Evolutionary conservation across 1,140 invertebrate species (phyloP), one percentile per base, ranked within the genome.

Genomic region (Charaxes varanes): DNA sequence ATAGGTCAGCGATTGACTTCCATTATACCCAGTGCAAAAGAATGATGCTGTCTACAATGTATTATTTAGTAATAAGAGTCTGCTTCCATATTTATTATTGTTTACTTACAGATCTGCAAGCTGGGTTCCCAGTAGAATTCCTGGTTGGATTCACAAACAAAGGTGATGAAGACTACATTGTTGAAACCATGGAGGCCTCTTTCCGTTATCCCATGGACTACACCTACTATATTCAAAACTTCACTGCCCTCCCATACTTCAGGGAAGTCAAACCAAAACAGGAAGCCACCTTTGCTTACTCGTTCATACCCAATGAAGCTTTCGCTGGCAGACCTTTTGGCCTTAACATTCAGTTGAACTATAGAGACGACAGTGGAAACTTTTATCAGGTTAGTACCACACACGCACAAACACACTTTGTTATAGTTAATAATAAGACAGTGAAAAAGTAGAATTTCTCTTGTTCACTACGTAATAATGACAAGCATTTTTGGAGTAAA

Each of bases 141-240:
- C 86, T 99, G 1, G 94, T 99, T 55, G 97, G 97, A 21, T 98
- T 99, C 74, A 91, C 90, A 7, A 99, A 99, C 84, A 97, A 95
- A 73, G 98, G 97, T 19, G 87, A 92, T 43, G 87, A 91, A 54
- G 95, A 98, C 53, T 98, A 99, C 63, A 85, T 94, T 6, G 88
- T 99, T 4, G 97, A 99, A 70, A 92, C 91, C 2, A 87, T 99
- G 61, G 97, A 99, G 68, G 97, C 97, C 0, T 98, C 97, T 0
- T 98, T 99, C 89, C 90, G 97, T 61, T 99, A 99, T 70, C 96
- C 97, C 10, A 95, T 98, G 91, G 98, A 99, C 79, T 99, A 96
- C 85, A 96, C 92, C 53, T 99, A 97, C 77, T 95, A 97, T 72
- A 97, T 99, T 60, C 97, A 99, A 81, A 99, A 99, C 85, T 99